Conservation (phyloP, 2,113 vertebrate genomes). For the Thunnus thynnus region DNA sequence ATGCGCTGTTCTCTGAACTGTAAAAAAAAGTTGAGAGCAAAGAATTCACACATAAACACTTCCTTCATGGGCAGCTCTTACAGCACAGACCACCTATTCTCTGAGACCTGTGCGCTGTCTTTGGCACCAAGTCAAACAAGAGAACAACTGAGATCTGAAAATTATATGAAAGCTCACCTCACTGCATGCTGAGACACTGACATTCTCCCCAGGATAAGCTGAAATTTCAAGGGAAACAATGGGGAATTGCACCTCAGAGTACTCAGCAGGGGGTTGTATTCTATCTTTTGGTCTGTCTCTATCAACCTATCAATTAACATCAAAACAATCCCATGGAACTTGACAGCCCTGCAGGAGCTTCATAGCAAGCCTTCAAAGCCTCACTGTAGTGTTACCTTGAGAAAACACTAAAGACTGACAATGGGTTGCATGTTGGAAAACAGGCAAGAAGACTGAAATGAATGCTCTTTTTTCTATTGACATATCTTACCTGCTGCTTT, state of each 20-base stretch:
- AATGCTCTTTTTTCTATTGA: conserved; percentile 18
- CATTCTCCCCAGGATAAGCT: conserved; percentile 52
- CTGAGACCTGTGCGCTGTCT: conserved; percentile 40
- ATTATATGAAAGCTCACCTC: conserved; percentile 57
- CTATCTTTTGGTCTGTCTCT: conserved; percentile 58
- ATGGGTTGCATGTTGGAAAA: conserved; percentile 32
- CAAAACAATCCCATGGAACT: conserved; percentile 66
- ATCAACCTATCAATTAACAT: conserved; percentile 82
- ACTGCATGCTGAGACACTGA: conserved; percentile 50
- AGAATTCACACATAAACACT: conserved; percentile 79
- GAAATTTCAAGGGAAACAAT: conserved; percentile 59
- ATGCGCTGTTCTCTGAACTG: conserved; percentile 47
- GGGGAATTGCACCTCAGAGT: conserved; percentile 49
- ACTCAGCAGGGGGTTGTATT: conserved; percentile 59
- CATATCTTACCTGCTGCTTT: conserved; percentile 52
- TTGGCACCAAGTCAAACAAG: conserved; percentile 62
- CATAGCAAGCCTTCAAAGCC: conserved; percentile 50
- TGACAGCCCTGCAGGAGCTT: conserved; percentile 64
- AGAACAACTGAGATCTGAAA: conserved; percentile 62
- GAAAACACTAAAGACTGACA: conserved; percentile 52
- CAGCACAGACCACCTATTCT: conserved; percentile 48
- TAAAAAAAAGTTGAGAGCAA: conserved; percentile 35
- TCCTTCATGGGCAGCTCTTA: conserved; percentile 65
- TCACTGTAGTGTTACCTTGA: conserved; percentile 49
- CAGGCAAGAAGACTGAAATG: conserved; percentile 23